Evolutionary conservation across 2,797 vertebrate species (phyloP).

Genomic region (Picus viridis): DNA sequence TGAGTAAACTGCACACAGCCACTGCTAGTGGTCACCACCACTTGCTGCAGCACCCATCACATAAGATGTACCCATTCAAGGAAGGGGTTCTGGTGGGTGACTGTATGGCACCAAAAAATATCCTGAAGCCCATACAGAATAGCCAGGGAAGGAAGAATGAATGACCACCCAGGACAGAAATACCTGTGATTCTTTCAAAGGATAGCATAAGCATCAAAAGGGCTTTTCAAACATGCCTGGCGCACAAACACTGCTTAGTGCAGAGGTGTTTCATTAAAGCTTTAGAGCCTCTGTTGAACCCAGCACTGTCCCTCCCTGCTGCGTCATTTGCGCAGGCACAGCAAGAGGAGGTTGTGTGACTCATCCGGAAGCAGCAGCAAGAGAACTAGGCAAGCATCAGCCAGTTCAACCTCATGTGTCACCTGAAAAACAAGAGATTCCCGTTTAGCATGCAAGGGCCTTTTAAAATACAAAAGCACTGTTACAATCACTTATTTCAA

Average conservation of each 20-base stretch:
- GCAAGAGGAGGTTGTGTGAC: neutral
- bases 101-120: neutral
- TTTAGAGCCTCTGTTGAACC: neutral
- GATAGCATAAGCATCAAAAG: neutral
- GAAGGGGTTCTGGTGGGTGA: neutral
- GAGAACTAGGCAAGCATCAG: neutral
- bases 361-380: neutral
- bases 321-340: neutral
- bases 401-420: neutral
- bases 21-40: neutral
- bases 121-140: neutral
- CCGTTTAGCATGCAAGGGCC: neutral
- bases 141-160: neutral
- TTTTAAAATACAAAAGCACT: constrained; percentile 14
- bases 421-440: constrained; percentile 50
- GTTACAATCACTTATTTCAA: neutral
- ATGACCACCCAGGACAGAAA: neutral
- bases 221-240: neutral
- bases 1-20: neutral
- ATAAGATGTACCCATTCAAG: neutral
- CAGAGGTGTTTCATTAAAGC: neutral
- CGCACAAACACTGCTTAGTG: neutral
- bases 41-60: neutral
- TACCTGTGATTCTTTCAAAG: neutral
- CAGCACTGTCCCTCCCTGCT: neutral